phyloP scores from a whole-genome alignment of 2,113 vertebrate genomes.

The Canis aureus region DNA sequence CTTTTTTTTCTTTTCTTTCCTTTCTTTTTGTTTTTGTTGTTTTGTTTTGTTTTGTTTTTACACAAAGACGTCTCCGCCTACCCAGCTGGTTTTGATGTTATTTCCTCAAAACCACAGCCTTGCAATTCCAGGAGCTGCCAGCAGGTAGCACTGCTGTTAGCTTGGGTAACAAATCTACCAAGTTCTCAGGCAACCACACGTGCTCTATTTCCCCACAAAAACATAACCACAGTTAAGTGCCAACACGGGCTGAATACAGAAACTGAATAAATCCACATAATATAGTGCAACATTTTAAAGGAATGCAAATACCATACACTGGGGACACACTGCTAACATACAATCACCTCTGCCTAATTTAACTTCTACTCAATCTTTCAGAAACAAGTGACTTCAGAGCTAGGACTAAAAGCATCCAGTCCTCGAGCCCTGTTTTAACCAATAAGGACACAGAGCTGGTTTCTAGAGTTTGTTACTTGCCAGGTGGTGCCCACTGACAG shows the following conservation, averaged over 20 bases:
- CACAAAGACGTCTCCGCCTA: background rate
- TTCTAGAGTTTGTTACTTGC: background rate
- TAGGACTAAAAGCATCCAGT: background rate
- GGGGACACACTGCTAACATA: background rate
- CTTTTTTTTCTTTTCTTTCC: background rate
- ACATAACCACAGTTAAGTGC: background rate
- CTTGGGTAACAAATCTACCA: background rate
- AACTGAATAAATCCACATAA: background rate
- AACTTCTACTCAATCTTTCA: background rate
- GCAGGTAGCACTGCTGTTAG: background rate
- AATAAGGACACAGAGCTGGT: background rate
- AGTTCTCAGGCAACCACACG: background rate
- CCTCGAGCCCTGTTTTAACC: background rate
- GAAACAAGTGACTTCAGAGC: background rate
- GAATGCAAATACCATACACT: background rate
- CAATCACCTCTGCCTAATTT: background rate
- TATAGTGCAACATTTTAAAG: background rate
- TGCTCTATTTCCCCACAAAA: background rate
- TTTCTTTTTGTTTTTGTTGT: too few species aligned
- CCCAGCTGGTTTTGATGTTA: background rate
- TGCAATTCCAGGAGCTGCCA: slow-evolving; percentile 53
- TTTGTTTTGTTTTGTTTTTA: too few species aligned
- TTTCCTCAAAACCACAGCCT: background rate
- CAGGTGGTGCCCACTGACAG: background rate
- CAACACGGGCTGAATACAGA: background rate